Percentiles rank a stretch among this genome's conserved stretches.
phyloP scores from a whole-genome alignment of 2,113 vertebrate species.

The Cheilinus undulatus region DNA sequence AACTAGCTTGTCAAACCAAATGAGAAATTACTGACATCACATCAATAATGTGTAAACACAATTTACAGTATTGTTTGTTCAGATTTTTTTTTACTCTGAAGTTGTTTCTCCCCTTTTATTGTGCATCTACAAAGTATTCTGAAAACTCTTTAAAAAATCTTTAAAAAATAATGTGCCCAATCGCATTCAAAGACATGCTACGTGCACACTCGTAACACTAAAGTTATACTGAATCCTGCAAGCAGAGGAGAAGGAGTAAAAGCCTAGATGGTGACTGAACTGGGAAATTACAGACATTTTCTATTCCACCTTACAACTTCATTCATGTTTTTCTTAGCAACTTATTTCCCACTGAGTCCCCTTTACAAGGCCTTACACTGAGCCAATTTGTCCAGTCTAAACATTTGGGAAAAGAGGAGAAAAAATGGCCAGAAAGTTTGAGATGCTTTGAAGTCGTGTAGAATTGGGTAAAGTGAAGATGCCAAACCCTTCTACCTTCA shows the following conservation, averaged over 20 bases:
- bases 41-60: too few relatives aligned
- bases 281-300: slow-evolving; percentile 1
- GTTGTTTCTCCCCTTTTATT: slow-evolving; percentile 2
- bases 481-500: slow-evolving; percentile 6
- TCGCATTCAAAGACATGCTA: neutral
- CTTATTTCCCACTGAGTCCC: neutral
- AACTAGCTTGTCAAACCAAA: too few relatives aligned
- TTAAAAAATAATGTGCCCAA: neutral
- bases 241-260: neutral
- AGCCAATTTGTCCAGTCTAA: slow-evolving; percentile 19
- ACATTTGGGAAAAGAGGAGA: slow-evolving; percentile 24
- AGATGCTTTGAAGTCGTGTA: slow-evolving; percentile 30
- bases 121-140: slow-evolving; percentile 23
- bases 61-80: too few relatives aligned
- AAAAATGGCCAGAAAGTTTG: slow-evolving; percentile 14
- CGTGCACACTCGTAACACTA: neutral
- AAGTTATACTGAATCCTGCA: neutral
- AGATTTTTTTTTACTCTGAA: slow-evolving; percentile 2
- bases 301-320: neutral
- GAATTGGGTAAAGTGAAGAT: slow-evolving; percentile 13
- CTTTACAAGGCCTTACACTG: slow-evolving; percentile 1
- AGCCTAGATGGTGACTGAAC: neutral
- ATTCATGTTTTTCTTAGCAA: slow-evolving; percentile 6
- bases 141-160: slow-evolving; percentile 20
- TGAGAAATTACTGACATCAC: too few relatives aligned